Conservation (phyloP, 2,797 vertebrate species). For the Chelmon rostratus region DNA sequence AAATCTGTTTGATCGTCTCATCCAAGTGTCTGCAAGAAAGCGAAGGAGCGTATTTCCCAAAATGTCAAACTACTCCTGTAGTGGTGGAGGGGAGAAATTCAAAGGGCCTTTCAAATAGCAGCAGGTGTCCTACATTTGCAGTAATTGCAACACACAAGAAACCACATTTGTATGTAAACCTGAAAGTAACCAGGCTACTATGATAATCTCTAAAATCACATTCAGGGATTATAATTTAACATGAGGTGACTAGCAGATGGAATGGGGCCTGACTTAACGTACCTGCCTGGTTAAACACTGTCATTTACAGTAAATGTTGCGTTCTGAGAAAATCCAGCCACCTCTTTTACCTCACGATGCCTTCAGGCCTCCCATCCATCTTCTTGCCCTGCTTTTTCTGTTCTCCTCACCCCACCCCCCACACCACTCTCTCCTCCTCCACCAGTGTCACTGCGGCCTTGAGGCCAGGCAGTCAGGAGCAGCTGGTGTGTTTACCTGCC, state of each 20-base stretch:
- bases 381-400: constrained; percentile 62
- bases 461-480: constrained; percentile 70
- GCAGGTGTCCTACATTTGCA: constrained; percentile 44
- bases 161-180: constrained; percentile 11
- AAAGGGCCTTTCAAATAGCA: constrained; percentile 35
- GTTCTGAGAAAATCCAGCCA: constrained; percentile 56
- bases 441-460: constrained; percentile 72
- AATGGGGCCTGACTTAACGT: constrained; percentile 13
- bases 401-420: background rate
- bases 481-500: constrained; percentile 80
- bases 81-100: constrained; percentile 25
- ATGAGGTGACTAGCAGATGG: constrained; percentile 9
- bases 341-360: constrained; percentile 56
- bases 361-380: constrained; percentile 71
- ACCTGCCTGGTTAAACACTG: constrained; percentile 32
- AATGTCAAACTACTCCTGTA: constrained; percentile 20
- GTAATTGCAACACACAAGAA: constrained; percentile 16
- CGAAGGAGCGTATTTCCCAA: background rate
- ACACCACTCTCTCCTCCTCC: constrained; percentile 16
- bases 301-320: constrained; percentile 56
- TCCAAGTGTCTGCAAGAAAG: constrained; percentile 29
- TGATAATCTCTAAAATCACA: constrained; percentile 8
- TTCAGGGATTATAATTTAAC: constrained; percentile 23
- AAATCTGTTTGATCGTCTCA: constrained; percentile 42
- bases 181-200: constrained; percentile 14